Evolutionary conservation across 2,888 invertebrate species (phyloP).

Genomic region (Chironomus tentans): DNA sequence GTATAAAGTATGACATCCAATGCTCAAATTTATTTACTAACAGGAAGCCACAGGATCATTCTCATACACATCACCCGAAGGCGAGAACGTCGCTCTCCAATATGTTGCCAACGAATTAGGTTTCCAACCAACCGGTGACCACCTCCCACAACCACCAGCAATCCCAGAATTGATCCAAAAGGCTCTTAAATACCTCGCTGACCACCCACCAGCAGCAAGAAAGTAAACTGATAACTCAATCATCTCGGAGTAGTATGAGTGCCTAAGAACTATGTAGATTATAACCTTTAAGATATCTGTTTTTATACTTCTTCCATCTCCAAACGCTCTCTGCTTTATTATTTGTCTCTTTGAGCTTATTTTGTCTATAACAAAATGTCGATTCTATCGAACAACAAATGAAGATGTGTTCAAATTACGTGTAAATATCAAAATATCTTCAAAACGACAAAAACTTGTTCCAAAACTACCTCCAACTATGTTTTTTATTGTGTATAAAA

Average conservation of each 20-base stretch:
- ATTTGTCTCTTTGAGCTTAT: not conserved
- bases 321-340: not conserved
- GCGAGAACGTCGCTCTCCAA: slow-evolving; percentile 47
- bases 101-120: slow-evolving; percentile 63
- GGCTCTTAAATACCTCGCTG: slow-evolving; percentile 17
- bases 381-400: not conserved
- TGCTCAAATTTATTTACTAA: too few species aligned
- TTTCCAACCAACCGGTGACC: slow-evolving; percentile 55
- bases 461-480: not conserved
- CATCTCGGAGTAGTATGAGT: not conserved
- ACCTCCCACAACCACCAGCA: slow-evolving; percentile 59
- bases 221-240: not conserved
- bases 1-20: too few species aligned
- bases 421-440: not conserved
- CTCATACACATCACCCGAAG: slow-evolving; percentile 52
- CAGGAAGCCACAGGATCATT: slow-evolving; percentile 47
- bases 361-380: not conserved
- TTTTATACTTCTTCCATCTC: not conserved
- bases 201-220: slow-evolving; percentile 5
- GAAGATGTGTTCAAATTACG: not conserved
- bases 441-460: not conserved
- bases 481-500: not conserved
- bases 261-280: not conserved
- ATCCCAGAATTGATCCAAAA: slow-evolving; percentile 17
- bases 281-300: not conserved